Conservation (phyloP, 2,888 invertebrate genomes). For the Rhingia rostrata region DNA sequence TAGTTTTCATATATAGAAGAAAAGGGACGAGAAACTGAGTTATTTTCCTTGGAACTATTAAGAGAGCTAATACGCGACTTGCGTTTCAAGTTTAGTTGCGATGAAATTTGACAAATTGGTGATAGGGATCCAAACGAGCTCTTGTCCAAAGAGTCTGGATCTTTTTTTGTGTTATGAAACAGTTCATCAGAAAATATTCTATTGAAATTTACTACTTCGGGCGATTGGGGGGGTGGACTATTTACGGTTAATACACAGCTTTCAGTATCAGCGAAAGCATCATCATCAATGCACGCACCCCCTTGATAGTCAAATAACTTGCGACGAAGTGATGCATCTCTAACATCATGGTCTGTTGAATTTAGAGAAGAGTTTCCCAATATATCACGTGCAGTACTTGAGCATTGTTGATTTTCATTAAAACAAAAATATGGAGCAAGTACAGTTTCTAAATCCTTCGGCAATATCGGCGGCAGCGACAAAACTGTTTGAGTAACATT, state of each 20-base stretch:
- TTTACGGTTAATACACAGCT: conserved; percentile 36
- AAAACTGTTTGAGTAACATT: conserved; percentile 85
- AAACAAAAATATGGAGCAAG: conserved; percentile 85
- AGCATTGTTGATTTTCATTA: conserved; percentile 79
- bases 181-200: conserved; percentile 18
- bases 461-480: conserved; percentile 85
- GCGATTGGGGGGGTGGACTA: conserved; percentile 76
- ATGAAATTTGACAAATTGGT: conserved; percentile 78
- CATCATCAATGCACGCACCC: conserved; percentile 76
- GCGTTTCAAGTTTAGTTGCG: conserved; percentile 33
- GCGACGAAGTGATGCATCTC: conserved; percentile 81
- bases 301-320: conserved; percentile 81
- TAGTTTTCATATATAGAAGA: conserved; percentile 24
- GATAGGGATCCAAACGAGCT: conserved; percentile 81
- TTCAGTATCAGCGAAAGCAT: conserved; percentile 47
- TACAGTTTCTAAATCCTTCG: conserved; percentile 84
- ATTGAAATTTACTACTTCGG: conserved; percentile 46
- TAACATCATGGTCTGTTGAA: conserved; percentile 78
- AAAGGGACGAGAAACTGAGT: neutral
- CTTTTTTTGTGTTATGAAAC: conserved; percentile 75
- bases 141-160: conserved; percentile 79
- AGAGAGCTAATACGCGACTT: conserved; percentile 13
- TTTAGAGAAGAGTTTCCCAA: conserved; percentile 82
- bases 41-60: conserved; percentile 1
- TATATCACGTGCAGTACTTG: neutral